Conservation (phyloP, 2,797 vertebrate genomes). For the Eupleurogrammus muticus region DNA sequence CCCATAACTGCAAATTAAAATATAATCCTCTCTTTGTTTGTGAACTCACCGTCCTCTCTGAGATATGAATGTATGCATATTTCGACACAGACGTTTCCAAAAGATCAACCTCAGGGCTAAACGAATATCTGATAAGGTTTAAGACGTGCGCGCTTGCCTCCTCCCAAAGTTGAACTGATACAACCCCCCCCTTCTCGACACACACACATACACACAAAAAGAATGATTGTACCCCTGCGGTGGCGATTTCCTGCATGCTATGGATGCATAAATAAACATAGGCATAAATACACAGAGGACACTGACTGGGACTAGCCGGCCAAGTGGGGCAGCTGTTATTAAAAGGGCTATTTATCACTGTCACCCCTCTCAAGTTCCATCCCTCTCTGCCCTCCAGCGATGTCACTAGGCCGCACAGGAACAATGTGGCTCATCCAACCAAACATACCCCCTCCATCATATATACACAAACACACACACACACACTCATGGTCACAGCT, state of each 20-base stretch:
- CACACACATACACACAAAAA: conserved; percentile 1
- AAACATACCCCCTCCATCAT: conserved; percentile 68
- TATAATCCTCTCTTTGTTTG: conserved; percentile 5
- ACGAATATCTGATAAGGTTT: conserved; percentile 56
- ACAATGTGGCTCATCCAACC: conserved; percentile 87
- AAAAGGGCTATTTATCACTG: conserved; percentile 92
- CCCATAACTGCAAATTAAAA: conserved; percentile 11
- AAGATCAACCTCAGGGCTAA: conserved; percentile 56
- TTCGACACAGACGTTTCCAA: conserved; percentile 32
- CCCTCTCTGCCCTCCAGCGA: conserved; percentile 86
- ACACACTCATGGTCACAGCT: conserved; percentile 50
- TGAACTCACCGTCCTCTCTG: neutral
- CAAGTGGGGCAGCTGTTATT: conserved; percentile 91
- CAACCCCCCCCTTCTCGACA: conserved; percentile 53
- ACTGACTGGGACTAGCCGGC: conserved; percentile 85
- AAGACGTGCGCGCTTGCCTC: conserved; percentile 55
- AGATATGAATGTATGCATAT: conserved; percentile 25
- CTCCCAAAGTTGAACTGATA: conserved; percentile 72
- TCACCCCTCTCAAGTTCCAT: conserved; percentile 86
- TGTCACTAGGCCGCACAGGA: conserved; percentile 86
- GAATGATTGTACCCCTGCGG: conserved; percentile 86
- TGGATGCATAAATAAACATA: conserved; percentile 90
- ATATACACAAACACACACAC: conserved; percentile 53
- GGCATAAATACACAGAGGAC: conserved; percentile 89
- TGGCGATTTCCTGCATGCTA: conserved; percentile 86